These are phyloP conservation scores for Moxostoma hubbsi DNA, from an alignment of 2,797 vertebrate species.

Conservation along the genomic window DNA sequence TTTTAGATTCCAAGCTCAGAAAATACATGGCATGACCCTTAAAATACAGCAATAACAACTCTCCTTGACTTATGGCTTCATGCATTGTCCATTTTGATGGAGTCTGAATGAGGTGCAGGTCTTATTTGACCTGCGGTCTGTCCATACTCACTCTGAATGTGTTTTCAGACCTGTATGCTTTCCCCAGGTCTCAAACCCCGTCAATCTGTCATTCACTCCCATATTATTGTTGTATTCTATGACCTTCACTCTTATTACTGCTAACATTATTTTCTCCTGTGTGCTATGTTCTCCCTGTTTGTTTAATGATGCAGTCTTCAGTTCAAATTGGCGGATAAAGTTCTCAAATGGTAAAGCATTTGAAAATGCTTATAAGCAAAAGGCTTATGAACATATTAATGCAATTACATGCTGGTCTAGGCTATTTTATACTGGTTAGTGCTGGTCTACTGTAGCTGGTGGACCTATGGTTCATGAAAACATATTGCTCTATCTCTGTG, in stretches of 20 bases:
- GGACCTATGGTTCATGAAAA: background rate
- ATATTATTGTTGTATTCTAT: background rate
- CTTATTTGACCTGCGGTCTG: slow-evolving; percentile 16
- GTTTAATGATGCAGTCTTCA: background rate
- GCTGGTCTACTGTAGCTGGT: too few species aligned
- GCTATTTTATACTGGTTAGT: too few species aligned
- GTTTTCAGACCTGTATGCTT: slow-evolving; percentile 14
- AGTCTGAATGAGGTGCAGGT: slow-evolving; percentile 17
- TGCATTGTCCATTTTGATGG: slow-evolving; percentile 8
- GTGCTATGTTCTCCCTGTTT: background rate
- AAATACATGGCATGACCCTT: background rate
- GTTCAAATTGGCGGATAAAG: background rate
- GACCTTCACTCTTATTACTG: background rate
- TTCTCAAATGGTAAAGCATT: background rate
- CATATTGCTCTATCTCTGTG: slow-evolving; percentile 5
- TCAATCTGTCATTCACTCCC: slow-evolving; percentile 13
- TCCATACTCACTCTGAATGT: slow-evolving; percentile 17
- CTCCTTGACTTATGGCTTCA: slow-evolving; percentile 18
- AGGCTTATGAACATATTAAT: too few species aligned
- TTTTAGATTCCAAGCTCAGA: background rate
- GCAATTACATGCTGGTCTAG: too few species aligned
- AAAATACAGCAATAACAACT: background rate
- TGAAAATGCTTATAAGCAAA: background rate
- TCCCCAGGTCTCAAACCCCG: background rate
- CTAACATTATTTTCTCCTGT: background rate